Base-by-base conservation (phyloP, 2,113 vertebrate genomes). In the Macaca nemestrina region DNA sequence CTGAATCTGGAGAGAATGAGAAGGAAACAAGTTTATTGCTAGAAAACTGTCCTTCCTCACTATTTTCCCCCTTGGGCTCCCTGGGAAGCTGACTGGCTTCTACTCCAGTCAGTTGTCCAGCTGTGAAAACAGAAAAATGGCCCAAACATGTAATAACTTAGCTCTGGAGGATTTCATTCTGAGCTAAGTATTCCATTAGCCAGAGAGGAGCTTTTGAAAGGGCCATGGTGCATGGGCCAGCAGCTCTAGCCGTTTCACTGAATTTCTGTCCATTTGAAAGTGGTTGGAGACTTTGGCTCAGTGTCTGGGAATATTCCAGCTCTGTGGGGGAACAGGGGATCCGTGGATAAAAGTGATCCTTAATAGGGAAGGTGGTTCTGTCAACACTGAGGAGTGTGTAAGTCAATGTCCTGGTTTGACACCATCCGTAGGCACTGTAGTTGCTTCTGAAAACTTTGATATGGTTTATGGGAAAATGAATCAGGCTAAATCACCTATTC, bases 81-180 rank as follows among this genome's bases (percentile, higher is more conserved):
- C 68, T 10, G 8, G 4, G 3, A 25, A 18, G 2, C 3, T 1
- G 68, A 38, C 79, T 85, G 52, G 48, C 76, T 55, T 68, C 52
- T 68, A 55, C 38, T 97, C 93, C 68, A 4, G 4, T 67, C 50
- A 35, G 11, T 45, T 88, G 94, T 89, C 96, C 81, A 79, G 92
- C 94, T 92, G 85, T n/a, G 96, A 73, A 83, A 22, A 84, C 70
- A 90, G 85, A 78, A 67, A 94, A 94, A 92, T 55, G 32, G 18
- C 87, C 79, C 94, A 38, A 23, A 25, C 4, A 23, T 75, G n/a
- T 43, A 16, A 72, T 57, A 38, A n/a, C 25, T 0, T 0, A 8
- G 45, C 35, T 30, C 27, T 0, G 35, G 73, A 43, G 81, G 68
- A 86, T 76, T 84, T 90, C 90, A 0, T 40, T 92, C 57, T 9